These are phyloP conservation scores for Electrona antarctica DNA, from an alignment of 2,113 vertebrate genomes.

Conservation along the genomic window DNA sequence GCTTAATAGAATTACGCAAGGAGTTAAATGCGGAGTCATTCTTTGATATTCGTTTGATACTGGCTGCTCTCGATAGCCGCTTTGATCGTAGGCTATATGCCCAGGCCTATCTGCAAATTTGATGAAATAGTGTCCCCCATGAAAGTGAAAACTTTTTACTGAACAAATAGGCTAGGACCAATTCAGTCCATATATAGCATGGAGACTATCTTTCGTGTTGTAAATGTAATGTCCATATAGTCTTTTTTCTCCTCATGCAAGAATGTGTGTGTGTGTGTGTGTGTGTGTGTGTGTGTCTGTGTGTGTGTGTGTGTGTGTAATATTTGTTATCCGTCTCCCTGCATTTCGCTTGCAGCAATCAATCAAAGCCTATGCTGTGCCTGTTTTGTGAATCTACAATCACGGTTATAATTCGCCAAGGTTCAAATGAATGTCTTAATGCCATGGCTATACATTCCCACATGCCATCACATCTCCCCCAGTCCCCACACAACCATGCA, in stretches of 20 bases:
- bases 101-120: slow-evolving; percentile 27
- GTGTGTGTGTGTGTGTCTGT: too few species aligned
- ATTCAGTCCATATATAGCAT: too few species aligned
- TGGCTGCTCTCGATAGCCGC: slow-evolving; percentile 24
- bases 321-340: neutral
- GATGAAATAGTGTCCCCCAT: slow-evolving; percentile 39
- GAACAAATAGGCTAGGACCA: too few species aligned
- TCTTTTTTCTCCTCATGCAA: neutral
- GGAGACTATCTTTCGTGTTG: slow-evolving; percentile 7
- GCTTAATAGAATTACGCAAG: slow-evolving; percentile 50
- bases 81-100: slow-evolving; percentile 47
- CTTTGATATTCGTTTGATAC: slow-evolving; percentile 75
- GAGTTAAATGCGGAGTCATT: slow-evolving; percentile 60
- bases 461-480: neutral
- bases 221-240: too few species aligned
- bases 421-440: neutral
- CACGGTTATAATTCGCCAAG: neutral
- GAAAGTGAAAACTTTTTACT: slow-evolving; percentile 10
- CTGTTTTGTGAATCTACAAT: too few species aligned
- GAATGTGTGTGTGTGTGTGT: neutral
- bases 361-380: neutral
- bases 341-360: neutral
- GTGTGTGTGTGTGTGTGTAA: neutral
- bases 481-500: neutral
- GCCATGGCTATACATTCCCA: too few species aligned